Percentiles rank a stretch among this genome's conserved stretches.
These are phyloP conservation scores for Fregata magnificens DNA, from an alignment of 2,113 vertebrate genomes.

Conservation along the genomic window DNA sequence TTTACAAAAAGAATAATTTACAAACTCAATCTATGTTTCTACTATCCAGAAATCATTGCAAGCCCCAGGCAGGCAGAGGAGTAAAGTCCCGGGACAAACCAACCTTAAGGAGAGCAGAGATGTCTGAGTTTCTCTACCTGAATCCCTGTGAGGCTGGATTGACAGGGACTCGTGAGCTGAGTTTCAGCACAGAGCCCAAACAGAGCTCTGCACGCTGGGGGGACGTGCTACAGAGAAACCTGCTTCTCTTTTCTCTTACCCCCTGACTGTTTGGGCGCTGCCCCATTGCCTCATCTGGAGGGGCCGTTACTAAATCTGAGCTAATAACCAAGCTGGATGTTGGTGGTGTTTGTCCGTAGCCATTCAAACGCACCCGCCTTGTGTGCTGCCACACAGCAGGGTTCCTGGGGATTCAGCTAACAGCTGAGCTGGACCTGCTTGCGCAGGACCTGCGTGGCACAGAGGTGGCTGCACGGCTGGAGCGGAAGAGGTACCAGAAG, in stretches of 20 bases:
- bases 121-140: fast-evolving
- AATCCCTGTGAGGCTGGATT: neutral
- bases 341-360: neutral
- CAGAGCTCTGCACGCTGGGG: neutral
- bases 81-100: neutral
- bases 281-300: fast-evolving
- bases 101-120: neutral
- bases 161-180: neutral
- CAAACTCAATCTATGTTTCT: neutral
- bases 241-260: neutral
- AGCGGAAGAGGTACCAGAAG: neutral
- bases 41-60: neutral
- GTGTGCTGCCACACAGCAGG: neutral
- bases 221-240: neutral
- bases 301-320: neutral
- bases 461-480: neutral
- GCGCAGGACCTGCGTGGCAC: fast-evolving
- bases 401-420: neutral
- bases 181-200: neutral
- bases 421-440: neutral
- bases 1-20: neutral
- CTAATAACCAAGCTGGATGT: fast-evolving
- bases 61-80: neutral
- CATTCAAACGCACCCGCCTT: fast-evolving
- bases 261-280: neutral